Base-by-base conservation (phyloP, 2,113 vertebrate species). In the Pelobates fuscus region DNA sequence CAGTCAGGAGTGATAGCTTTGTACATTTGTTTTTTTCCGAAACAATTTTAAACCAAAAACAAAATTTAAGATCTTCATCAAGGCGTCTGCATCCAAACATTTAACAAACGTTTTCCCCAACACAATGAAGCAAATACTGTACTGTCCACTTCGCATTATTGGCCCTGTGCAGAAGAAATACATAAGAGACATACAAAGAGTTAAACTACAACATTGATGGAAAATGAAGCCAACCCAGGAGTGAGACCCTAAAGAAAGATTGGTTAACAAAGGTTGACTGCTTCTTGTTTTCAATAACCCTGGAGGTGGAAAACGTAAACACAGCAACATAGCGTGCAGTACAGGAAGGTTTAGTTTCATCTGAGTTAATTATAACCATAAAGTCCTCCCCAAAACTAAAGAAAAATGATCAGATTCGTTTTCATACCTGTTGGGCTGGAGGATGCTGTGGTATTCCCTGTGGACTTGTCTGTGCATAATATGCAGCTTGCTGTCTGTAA, bases 111-210 rank as follows among this genome's bases (percentile, higher is more conserved):
- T 95, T 96, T 98, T 96, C 92, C 91, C 91, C 89, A 90, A 93
- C 94, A 99, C 95, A 98, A 97, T 95, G 96, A 94, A 96, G 97
- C 94, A 99, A 97, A 95, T 97, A 98, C 95, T 97, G 94, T 98
- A 95, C 90, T 98, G 96, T 99, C 97, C 97, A 95, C 97, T 98
- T 99, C 97, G 96, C 95, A 99, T 99, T 99, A 99, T 97, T 99
- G 97, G 96, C 95, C 97, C 97, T 99, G 97, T 96, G 95, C 95
- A 98, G 94, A 96, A 95, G 94, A 98, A 94, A 99, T 98, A 99
- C 96, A 98, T 99, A 99, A 95, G 94, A 98, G 89, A 98, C 97
- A 99, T 92, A 94, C 94, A 95, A 94, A 95, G 95, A 91, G 95
- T 98, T 99, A 99, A 98, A 85, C 88, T 62, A 94, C 92, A 94